Evolutionary conservation across 2,113 vertebrate species (phyloP), one percentile per base, ranked within the genome.

Genomic region (Percina caprodes): DNA sequence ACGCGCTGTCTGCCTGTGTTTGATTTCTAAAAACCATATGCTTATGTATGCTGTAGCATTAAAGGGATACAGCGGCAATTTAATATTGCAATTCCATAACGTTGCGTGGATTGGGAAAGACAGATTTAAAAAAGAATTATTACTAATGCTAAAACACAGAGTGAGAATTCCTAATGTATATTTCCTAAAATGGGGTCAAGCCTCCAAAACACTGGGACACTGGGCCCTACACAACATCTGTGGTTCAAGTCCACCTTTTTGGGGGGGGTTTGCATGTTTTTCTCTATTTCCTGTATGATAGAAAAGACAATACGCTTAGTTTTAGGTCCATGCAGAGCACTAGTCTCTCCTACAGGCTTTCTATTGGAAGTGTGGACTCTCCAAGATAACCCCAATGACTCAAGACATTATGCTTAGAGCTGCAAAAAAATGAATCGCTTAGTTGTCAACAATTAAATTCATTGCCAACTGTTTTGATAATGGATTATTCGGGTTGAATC

Each of bases 1-100:
- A 99, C 82, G 62, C 55, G 74, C 73, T 58, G 91, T 92, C 88
- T 90, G 72, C 48, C 63, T 63, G 55, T 61, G 58, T 58, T 42
- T 42, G 3, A 42, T 42, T 42, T 51, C 2, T 30, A 11, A 49
- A 51, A 39, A 15, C 18, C 5, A 33, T 23, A n/a, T n/a, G n/a
- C n/a, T n/a, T n/a, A n/a, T 49, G 7, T 39, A 35, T 35, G 1
- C 48, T 42, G 46, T 62, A 63, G 21, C 48, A 42, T 24, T 65
- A 23, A 16, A 24, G 42, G 13, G n/a, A 42, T 7, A n/a, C 5
- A 14, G 19, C 60, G 14, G 60, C 11, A 15, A 54, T 35, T 54
- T 52, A 54, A 6, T 3, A 39, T 6, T 5, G 5, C 2, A 4
- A 21, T 15, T 69, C 51, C 8, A 30, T 52, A 35, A 69, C 6